Percentiles rank a stretch among this genome's conserved stretches.
Evolutionary conservation across 2,888 invertebrate species (phyloP).

Genomic region (Periphyllus acericola): DNA sequence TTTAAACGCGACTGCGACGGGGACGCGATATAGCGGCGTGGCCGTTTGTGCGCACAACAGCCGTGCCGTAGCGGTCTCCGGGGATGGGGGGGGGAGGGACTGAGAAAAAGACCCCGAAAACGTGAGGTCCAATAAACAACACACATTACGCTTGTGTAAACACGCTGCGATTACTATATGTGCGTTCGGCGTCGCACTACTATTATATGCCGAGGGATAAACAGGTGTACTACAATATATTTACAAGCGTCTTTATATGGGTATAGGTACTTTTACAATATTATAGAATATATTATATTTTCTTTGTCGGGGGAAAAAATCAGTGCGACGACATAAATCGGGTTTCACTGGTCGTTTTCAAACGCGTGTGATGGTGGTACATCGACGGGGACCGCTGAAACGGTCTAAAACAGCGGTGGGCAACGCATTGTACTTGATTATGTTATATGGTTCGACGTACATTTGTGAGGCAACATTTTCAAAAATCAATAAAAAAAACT

Average conservation of each 20-base stretch:
- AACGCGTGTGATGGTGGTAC: too few relatives aligned
- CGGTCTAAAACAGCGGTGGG: too few relatives aligned
- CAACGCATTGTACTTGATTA: too few relatives aligned
- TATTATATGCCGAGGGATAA: neutral
- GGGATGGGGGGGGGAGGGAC: neutral
- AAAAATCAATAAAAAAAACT: too few relatives aligned
- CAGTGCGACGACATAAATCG: neutral
- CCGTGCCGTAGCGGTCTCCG: neutral
- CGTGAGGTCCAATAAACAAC: slow-evolving; percentile 48
- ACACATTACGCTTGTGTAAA: slow-evolving; percentile 41
- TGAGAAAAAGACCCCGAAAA: slow-evolving; percentile 25
- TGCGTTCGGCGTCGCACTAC: neutral
- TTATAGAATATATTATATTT: neutral
- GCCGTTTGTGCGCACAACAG: neutral
- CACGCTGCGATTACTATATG: slow-evolving; percentile 7
- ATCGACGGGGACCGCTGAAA: too few relatives aligned
- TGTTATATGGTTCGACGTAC: too few relatives aligned
- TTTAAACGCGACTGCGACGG: slow-evolving; percentile 30
- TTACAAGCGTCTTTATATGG: neutral
- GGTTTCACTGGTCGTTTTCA: neutral
- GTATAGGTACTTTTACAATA: neutral
- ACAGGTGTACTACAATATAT: slow-evolving; percentile 35
- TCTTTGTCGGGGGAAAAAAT: neutral
- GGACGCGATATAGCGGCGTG: neutral
- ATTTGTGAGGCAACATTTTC: too few relatives aligned